Percentiles rank a stretch among this genome's conserved stretches.
Conservation (phyloP, 2,113 vertebrate genomes). For the Tupaia chinensis region DNA sequence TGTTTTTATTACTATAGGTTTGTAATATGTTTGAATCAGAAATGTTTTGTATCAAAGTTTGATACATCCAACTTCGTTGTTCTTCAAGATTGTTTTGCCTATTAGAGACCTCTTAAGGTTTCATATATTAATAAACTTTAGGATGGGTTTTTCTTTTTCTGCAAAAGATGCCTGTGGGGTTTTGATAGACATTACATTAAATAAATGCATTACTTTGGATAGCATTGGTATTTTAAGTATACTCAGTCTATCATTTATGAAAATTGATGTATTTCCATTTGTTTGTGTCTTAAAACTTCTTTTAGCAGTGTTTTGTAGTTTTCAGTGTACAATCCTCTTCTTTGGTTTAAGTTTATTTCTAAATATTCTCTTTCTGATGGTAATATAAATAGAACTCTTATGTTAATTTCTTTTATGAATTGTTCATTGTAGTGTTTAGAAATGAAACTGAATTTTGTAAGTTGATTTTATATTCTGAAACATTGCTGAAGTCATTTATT, state of each 20-base stretch:
- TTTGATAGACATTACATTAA: constrained; percentile 6
- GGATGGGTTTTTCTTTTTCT: constrained; percentile 3
- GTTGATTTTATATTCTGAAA: not conserved
- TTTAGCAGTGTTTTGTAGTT: not conserved
- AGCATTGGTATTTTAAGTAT: not conserved
- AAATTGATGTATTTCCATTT: not conserved
- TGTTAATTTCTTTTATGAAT: not conserved
- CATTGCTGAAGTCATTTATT: constrained; percentile 7
- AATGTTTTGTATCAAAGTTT: not conserved
- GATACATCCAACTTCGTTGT: not conserved
- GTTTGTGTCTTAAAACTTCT: constrained; percentile 27
- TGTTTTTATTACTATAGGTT: constrained; percentile 10
- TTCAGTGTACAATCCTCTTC: not conserved
- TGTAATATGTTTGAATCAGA: constrained; percentile 19
- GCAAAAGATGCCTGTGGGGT: not conserved
- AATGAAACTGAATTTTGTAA: not conserved
- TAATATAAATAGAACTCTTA: not conserved
- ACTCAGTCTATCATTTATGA: not conserved
- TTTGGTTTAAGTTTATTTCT: not conserved
- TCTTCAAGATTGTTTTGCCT: not conserved
- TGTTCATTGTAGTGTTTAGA: constrained; percentile 19
- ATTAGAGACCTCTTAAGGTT: not conserved
- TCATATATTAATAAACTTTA: not conserved
- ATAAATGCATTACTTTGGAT: not conserved
- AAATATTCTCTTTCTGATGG: constrained; percentile 14